phyloP scores from a whole-genome alignment of 1,140 invertebrate species.

The Tetraneura akinire region DNA sequence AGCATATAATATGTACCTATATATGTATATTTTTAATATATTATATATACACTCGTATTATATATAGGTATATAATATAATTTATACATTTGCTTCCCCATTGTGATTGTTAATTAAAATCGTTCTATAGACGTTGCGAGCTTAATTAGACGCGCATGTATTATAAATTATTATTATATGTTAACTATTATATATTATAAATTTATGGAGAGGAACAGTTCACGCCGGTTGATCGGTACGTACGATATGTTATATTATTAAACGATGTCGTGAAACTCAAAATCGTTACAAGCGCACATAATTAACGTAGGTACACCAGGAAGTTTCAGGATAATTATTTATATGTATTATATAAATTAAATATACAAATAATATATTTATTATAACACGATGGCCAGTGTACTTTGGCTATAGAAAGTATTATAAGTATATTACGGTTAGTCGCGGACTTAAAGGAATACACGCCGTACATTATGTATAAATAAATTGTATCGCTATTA shows the following conservation, averaged over 20 bases:
- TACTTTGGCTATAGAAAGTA: neutral
- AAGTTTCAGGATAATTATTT: no score
- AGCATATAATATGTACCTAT: neutral
- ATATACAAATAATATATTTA: neutral
- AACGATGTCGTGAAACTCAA: slow-evolving; percentile 21
- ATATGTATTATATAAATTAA: neutral
- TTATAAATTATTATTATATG: neutral
- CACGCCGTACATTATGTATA: no score
- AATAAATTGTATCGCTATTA: neutral
- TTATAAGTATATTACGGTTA: no score
- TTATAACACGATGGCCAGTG: neutral
- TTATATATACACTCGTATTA: neutral
- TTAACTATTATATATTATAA: neutral
- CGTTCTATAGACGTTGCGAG: neutral
- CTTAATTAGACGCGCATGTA: slow-evolving; percentile 10
- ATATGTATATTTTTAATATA: neutral
- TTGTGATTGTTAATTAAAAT: slow-evolving; percentile 40
- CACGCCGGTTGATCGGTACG: neutral
- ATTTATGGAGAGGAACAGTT: neutral
- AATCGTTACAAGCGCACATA: neutral
- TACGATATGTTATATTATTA: slow-evolving; percentile 4
- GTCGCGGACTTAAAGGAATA: neutral
- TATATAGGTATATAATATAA: neutral
- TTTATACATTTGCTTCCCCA: no score
- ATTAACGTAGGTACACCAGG: neutral